Percentiles rank a stretch among this genome's conserved stretches.
Evolutionary conservation across 2,113 vertebrate genomes (phyloP).

Genomic region (Heterocephalus glaber): DNA sequence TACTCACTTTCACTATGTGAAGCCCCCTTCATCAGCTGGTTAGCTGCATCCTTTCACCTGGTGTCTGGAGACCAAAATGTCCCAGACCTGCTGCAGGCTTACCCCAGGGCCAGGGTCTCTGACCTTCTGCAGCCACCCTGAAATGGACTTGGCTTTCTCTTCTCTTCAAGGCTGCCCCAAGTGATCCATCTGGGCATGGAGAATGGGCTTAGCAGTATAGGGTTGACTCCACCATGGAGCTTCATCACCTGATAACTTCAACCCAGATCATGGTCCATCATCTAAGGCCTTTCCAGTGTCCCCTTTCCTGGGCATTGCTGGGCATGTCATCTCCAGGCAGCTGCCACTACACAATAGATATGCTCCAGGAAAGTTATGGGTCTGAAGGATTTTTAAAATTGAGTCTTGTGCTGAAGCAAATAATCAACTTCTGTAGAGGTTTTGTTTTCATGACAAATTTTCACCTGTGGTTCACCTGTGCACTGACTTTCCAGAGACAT

Average conservation of each 20-base stretch:
- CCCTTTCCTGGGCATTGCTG: neutral
- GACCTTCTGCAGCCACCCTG: fast-evolving
- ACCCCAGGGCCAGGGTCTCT: neutral
- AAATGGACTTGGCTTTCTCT: neutral
- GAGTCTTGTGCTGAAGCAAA: neutral
- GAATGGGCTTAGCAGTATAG: neutral
- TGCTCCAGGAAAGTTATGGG: neutral
- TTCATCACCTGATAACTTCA: neutral
- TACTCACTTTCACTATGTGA: neutral
- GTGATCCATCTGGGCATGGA: neutral
- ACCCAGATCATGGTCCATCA: no score
- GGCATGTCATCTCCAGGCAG: neutral
- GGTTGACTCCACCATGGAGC: fast-evolving
- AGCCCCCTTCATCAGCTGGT: no score
- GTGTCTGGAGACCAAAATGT: neutral
- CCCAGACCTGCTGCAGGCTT: neutral
- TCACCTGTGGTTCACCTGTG: neutral
- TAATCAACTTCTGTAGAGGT: neutral
- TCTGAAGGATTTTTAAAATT: neutral
- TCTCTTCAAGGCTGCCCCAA: fast-evolving
- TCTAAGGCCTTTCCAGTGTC: neutral
- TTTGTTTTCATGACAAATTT: neutral
- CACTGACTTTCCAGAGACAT: neutral
- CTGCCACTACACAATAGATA: neutral
- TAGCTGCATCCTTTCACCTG: neutral